Base-by-base conservation (phyloP, 1,140 invertebrate species). In the Wasmannia auropunctata region DNA sequence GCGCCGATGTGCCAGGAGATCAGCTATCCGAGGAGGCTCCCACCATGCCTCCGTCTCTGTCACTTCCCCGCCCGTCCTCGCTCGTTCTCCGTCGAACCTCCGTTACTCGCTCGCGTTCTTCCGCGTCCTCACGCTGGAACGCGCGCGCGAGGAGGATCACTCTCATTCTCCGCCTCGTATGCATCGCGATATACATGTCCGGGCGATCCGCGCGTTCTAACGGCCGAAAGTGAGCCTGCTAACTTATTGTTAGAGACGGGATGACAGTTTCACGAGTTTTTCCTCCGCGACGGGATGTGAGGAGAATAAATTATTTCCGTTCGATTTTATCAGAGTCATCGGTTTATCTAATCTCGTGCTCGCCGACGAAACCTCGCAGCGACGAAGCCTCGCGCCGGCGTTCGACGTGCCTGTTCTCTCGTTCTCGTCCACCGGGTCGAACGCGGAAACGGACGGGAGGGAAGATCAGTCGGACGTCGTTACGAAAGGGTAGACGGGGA, bases 1-100 rank as follows among this genome's bases (percentile, higher is more conserved):
- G 60, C 86, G 77, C 90, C 86, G 86, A 86, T 72, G 34, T 91
- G 69, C 80, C 89, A 92, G 92, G 92, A 69, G 37, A 62, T 1
- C 85, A 92, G 88, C 51, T 43, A 11, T 2, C 0, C 37, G 65
- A 85, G 56, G 49, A 92, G 80, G 6, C 76, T 0, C 1, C 2
- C 14, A 3, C 11, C 16, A 6, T 25, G 5, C 14, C 14, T 25
- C 2, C 37, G 25, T 62, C 85, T 54, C 34, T 11, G 14, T 85
- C 74, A 2, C 1, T 16, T 34, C 10, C 3, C 3, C 43, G 22
- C 16, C 16, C 25, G 8, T 8, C 8, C n/a, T 63, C 37, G 58
- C 40, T 3, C 28, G 6, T 4, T 49, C 72, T 65, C 16, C 56
- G 54, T 75, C 83, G 16, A 37, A 28, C 25, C 28, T 19, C 28